Evolutionary conservation across 1,140 invertebrate genomes (phyloP).

Genomic region (Euborellia annulipes): DNA sequence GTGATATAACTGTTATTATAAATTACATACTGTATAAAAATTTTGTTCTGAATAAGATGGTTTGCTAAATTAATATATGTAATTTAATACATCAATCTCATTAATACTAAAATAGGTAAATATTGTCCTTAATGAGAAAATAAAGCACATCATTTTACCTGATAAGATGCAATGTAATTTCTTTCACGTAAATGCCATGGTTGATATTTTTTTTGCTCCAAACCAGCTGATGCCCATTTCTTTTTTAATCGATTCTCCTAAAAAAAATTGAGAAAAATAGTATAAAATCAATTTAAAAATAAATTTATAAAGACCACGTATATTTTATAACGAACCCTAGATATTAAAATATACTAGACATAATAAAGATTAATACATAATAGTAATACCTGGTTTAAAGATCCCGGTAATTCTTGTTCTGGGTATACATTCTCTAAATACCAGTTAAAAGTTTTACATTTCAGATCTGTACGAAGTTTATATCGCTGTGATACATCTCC

Average conservation of each 20-base stretch:
- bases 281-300: too few species aligned
- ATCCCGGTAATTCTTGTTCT: conserved; percentile 39
- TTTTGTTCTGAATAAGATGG: too few species aligned
- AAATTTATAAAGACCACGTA: too few species aligned
- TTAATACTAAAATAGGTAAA: too few species aligned
- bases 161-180: conserved; percentile 55
- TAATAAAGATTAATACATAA: too few species aligned
- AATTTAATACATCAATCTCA: too few species aligned
- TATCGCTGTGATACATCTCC: conserved; percentile 67
- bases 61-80: too few species aligned
- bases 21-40: too few species aligned
- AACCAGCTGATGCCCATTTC: conserved; percentile 36
- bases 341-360: too few species aligned
- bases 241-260: conserved; percentile 34
- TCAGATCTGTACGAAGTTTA: conserved; percentile 46
- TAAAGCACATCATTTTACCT: conserved; percentile 13
- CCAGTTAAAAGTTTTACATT: conserved; percentile 85
- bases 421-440: conserved; percentile 87
- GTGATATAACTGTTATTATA: too few species aligned
- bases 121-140: not conserved
- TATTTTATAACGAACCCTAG: too few species aligned
- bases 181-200: conserved; percentile 64
- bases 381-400: not conserved
- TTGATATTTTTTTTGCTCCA: conserved; percentile 48
- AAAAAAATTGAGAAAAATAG: too few species aligned